These are phyloP conservation scores for Megastigmus dorsalis DNA, from an alignment of 2,888 invertebrate genomes.

Conservation along the genomic window DNA sequence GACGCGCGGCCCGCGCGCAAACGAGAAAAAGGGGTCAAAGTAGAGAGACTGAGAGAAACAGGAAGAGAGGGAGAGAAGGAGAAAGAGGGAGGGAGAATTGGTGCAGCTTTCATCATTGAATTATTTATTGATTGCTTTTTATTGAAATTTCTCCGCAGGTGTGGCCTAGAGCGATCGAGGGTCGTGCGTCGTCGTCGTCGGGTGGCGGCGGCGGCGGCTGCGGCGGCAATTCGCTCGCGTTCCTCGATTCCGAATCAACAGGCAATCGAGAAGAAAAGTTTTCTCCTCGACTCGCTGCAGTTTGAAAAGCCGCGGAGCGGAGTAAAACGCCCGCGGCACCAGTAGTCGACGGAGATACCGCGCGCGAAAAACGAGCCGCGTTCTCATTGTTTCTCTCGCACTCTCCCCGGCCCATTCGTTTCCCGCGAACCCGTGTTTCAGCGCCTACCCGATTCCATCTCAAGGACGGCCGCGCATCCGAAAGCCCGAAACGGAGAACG, in stretches of 20 bases:
- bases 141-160: constrained; percentile 26
- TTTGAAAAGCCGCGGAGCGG: background rate
- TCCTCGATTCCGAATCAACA: constrained; percentile 33
- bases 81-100: background rate
- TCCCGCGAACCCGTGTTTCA: background rate
- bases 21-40: background rate
- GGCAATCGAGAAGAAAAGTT: constrained; percentile 39
- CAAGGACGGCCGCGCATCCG: background rate
- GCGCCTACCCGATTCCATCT: background rate
- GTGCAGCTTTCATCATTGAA: constrained; percentile 15
- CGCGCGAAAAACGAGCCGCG: constrained; percentile 28
- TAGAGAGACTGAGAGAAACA: background rate
- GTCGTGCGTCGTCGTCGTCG: too few relatives aligned
- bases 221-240: too few relatives aligned
- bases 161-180: too few relatives aligned
- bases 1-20: background rate
- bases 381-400: constrained; percentile 16
- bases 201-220: too few relatives aligned
- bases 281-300: constrained; percentile 13
- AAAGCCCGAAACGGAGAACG: background rate
- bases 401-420: constrained; percentile 7
- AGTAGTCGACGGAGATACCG: constrained; percentile 10
- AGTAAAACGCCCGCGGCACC: constrained; percentile 2
- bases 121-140: constrained; percentile 28
- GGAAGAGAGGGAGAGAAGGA: background rate